Conservation (phyloP, 2,888 invertebrate genomes). For the Chironomus riparius region DNA sequence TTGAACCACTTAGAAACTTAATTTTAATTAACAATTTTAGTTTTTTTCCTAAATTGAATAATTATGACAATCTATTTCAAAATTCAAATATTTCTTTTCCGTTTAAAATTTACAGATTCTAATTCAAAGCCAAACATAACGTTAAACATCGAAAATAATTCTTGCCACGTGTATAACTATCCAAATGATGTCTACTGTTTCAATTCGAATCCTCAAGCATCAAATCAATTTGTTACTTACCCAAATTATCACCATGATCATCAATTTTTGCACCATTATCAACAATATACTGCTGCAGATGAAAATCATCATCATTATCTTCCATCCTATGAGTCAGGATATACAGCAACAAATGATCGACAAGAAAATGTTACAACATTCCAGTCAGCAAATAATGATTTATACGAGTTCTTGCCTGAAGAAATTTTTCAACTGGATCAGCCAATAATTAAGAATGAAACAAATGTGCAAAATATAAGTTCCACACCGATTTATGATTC, state of each 20-base stretch:
- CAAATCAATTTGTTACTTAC: constrained; percentile 18
- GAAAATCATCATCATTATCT: constrained; percentile 11
- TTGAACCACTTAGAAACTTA: neutral
- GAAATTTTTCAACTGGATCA: constrained; percentile 70
- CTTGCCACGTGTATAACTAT: constrained; percentile 1
- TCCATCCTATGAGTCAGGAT: neutral
- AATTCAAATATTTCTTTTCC: neutral
- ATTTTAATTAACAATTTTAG: neutral
- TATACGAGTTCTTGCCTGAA: constrained; percentile 57
- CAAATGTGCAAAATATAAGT: neutral
- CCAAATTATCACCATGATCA: constrained; percentile 15
- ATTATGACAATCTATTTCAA: neutral
- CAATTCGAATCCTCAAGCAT: neutral
- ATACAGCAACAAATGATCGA: neutral
- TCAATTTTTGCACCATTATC: constrained; percentile 15
- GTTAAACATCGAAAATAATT: neutral
- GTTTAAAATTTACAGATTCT: constrained; percentile 6
- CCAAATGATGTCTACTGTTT: constrained; percentile 15
- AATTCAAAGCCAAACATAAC: neutral
- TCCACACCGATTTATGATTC: neutral
- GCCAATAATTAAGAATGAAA: constrained; percentile 43
- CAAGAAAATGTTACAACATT: neutral
- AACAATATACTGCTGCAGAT: constrained; percentile 12
- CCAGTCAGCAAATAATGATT: constrained; percentile 44
- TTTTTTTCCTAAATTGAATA: neutral